Percentiles rank a stretch among this genome's conserved stretches.
These are phyloP conservation scores for Cyclophora albipunctata DNA, from an alignment of 2,888 invertebrate genomes.

Conservation along the genomic window DNA sequence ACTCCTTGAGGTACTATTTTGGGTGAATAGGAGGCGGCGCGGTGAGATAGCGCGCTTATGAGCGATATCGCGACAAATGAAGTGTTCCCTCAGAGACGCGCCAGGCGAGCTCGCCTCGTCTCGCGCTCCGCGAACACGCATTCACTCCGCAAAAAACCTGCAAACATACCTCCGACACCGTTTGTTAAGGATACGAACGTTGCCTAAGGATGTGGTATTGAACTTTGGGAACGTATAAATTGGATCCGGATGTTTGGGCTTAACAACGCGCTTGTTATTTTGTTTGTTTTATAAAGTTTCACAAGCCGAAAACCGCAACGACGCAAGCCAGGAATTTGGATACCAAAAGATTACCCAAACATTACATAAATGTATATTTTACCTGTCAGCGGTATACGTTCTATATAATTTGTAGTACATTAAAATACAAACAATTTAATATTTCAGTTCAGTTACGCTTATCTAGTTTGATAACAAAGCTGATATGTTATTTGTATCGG, in stretches of 20 bases:
- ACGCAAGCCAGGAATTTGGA: constrained; percentile 12
- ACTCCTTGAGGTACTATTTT: constrained; percentile 71
- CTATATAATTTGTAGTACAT: background rate
- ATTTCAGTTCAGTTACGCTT: no score
- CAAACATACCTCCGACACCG: constrained; percentile 8
- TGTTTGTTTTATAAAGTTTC: constrained; percentile 21
- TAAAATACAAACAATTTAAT: no score
- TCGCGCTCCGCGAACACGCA: background rate
- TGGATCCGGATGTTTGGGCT: constrained; percentile 19
- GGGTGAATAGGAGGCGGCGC: constrained; percentile 60
- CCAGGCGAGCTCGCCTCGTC: constrained; percentile 4
- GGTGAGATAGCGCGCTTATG: constrained; percentile 64
- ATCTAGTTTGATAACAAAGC: no score
- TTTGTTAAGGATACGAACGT: constrained; percentile 14
- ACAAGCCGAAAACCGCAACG: constrained; percentile 13
- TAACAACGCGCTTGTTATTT: constrained; percentile 20
- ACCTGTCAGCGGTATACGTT: no score
- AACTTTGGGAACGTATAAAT: constrained; percentile 22
- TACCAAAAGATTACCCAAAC: constrained; percentile 10
- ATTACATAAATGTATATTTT: background rate
- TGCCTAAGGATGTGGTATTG: constrained; percentile 19
- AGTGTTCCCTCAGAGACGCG: constrained; percentile 34
- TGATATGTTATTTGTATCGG: no score
- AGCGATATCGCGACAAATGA: constrained; percentile 70
- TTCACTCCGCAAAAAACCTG: constrained; percentile 9